Evolutionary conservation across 2,797 vertebrate genomes (phyloP), one percentile per base, ranked within the genome.

Genomic region (Craterocephalus amniculus): DNA sequence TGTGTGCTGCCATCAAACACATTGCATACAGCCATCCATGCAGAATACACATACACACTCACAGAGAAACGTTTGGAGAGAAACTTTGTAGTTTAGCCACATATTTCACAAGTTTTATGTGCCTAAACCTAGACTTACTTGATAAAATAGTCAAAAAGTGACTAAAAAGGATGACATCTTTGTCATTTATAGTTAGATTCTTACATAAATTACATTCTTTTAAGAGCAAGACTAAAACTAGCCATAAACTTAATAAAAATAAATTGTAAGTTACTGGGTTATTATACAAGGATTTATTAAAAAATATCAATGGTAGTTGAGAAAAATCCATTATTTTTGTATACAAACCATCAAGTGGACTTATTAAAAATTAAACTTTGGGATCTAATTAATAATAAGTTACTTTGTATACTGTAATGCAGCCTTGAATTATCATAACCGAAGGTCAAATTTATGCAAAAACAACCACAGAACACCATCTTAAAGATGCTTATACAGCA

Each of bases 1-100:
- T 92, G 89, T 91, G 67, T 83, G 58, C 72, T 1, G 11, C 70
- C 78, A 82, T 85, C 85, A 79, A 83, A 79, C 87, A 86, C 90
- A 89, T 88, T 87, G 74, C 88, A 68, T 69, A 71, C 68, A 85
- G 43, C 68, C 87, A 90, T 76, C 85, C 88, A 87, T 91, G 90
- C 87, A 91, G 90, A 91, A 90, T 79, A 83, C 78, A 76, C 78
- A 71, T 26, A 43, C 78, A 71, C 22, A 43, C 58, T 63, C 63
- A 81, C 81, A 87, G 56, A 76, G 84, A 67, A 27, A 61, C 77
- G 76, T 72, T 82, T 80, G 74, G 52, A 31, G 63, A 76, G 35
- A 58, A 63, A 38, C 51, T 43, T 67, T 68, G 43, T 36, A 35
- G 43, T 76, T 57, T 29, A 14, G 6, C 3, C 7, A 24, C 12